Base-by-base conservation (phyloP, 2,888 invertebrate species). In the Polydesmus complanatus region DNA sequence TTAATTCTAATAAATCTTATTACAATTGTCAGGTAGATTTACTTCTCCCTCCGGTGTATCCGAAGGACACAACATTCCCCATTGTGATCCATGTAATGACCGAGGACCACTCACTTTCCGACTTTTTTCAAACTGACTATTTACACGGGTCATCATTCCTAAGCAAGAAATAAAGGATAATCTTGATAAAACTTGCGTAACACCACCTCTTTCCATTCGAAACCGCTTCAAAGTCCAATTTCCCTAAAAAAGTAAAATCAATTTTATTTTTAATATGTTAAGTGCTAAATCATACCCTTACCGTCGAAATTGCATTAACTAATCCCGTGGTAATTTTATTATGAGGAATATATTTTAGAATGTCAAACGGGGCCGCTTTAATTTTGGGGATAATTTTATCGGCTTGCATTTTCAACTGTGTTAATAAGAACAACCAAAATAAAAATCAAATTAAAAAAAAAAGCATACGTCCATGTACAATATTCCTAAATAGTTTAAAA, bases 151-250 rank as follows among this genome's bases (percentile, higher is more conserved):
- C 97, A 98, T 97, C 96, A 98, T 98, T 27, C 98, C 97, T 59
- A 99, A 78, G 0, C 93, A 92, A 0, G 97, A 95, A 69, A 99
- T 95, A 71, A 92, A 99, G 60, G 96, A 96, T 0, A 98, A 78
- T 5, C 98, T 82, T 51, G 94, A 93, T 18, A 99, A 78, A 0
- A 96, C 94, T 77, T 96, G 95, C 0, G 97, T 97, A 0, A 99
- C 96, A 1, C 98, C 98, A 65, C 91, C 86, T 61, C 98, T 81
- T 74, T 98, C 95, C 97, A 99, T 98, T 78, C 89, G 88, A 72
- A 99, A 99, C 72, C 98, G 82, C 76, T 96, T 96, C 63, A 99
- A 95, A 0, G 89, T 92, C 98, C 98, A 99, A 74, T 98, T 99
- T n/a, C 93, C 89, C 85, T 86, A 68, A 22, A 11, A n/a, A 8